Evolutionary conservation across 1,140 invertebrate genomes (phyloP).

Genomic region (Trichoplusia ni): DNA sequence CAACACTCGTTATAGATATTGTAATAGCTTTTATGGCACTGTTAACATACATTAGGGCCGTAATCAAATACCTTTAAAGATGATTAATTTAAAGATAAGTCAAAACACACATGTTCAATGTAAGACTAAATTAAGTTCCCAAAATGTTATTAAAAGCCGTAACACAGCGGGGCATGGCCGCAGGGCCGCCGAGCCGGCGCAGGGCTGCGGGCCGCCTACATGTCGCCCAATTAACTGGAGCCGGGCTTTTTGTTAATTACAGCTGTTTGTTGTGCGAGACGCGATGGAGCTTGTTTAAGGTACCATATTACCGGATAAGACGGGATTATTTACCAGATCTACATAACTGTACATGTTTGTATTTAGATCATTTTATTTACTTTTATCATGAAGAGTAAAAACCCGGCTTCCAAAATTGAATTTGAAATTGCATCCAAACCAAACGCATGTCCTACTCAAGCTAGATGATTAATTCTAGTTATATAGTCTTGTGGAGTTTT

Average conservation of each 20-base stretch:
- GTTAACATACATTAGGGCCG: neutral
- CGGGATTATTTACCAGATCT: neutral
- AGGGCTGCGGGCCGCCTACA: neutral
- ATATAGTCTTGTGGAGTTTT: too few species aligned
- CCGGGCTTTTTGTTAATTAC: slow-evolving; percentile 20
- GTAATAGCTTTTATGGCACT: neutral
- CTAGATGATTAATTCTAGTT: too few species aligned
- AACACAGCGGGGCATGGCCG: neutral
- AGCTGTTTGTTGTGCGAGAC: slow-evolving; percentile 9
- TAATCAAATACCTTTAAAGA: neutral
- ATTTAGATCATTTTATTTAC: too few species aligned
- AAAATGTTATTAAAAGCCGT: slow-evolving; percentile 15
- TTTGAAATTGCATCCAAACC: too few species aligned
- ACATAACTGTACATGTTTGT: too few species aligned
- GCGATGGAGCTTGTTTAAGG: slow-evolving; percentile 6
- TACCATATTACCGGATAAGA: slow-evolving; percentile 13
- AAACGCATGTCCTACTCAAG: too few species aligned
- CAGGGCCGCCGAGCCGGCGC: too few species aligned
- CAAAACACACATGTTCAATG: slow-evolving; percentile 13
- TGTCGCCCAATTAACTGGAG: slow-evolving; percentile 22
- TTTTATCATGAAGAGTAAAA: too few species aligned
- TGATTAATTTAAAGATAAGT: slow-evolving; percentile 15
- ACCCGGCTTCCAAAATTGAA: too few species aligned
- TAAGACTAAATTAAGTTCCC: slow-evolving; percentile 11
- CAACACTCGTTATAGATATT: too few species aligned